A percentile compares a stretch with the other conserved stretches of the same genome.
phyloP scores from a whole-genome alignment of 2,113 vertebrate species.

The Gallinago undulata region DNA sequence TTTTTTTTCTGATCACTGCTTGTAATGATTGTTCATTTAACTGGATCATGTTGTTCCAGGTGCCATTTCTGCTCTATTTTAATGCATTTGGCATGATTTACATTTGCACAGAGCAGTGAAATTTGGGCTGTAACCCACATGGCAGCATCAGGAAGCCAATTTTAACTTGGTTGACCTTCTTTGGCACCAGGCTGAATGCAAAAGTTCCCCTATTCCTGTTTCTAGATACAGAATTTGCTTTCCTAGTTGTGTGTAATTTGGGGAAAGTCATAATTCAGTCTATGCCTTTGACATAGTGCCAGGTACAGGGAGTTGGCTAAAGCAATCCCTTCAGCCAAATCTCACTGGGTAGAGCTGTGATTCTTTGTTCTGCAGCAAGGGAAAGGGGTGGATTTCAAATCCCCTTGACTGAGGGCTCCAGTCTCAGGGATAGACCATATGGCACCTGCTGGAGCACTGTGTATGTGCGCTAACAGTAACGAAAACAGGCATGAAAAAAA shows the following conservation, averaged over 20 bases:
- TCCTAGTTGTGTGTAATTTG: neutral
- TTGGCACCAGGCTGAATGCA: neutral
- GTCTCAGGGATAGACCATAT: neutral
- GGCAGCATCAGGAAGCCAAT: neutral
- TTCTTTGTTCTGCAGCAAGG: neutral
- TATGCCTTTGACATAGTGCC: neutral
- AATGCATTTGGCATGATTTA: neutral
- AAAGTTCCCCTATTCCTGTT: neutral
- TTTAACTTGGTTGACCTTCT: slow-evolving; percentile 26
- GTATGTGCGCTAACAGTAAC: neutral
- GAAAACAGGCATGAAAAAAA: neutral
- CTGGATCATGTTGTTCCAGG: neutral
- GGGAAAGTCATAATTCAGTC: neutral
- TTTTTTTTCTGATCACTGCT: neutral
- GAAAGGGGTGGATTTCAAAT: neutral
- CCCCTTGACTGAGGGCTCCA: neutral
- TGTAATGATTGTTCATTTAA: neutral
- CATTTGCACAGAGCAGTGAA: neutral
- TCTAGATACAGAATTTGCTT: neutral
- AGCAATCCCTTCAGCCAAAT: neutral
- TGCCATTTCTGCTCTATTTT: neutral
- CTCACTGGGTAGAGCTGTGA: neutral
- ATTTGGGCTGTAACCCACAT: neutral
- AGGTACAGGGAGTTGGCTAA: neutral
- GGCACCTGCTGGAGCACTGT: neutral